Conservation (phyloP, 1,140 invertebrate genomes). For the Carposina sasakii region DNA sequence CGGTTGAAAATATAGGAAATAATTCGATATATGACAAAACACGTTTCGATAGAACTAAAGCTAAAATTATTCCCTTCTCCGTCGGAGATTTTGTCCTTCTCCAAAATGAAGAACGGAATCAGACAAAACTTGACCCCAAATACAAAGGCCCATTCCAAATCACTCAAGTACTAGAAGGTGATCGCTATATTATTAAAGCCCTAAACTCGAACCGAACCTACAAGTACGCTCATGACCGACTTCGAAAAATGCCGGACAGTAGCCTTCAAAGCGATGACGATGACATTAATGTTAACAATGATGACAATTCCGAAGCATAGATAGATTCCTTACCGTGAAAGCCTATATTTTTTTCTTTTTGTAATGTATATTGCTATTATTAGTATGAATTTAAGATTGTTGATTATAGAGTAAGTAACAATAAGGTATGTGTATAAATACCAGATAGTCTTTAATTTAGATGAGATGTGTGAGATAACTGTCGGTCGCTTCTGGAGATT, state of each 20-base stretch:
- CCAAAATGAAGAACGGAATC: slow-evolving; percentile 29
- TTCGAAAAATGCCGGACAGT: slow-evolving; percentile 18
- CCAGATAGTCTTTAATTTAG: too few species aligned
- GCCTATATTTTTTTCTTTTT: too few species aligned
- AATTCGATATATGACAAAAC: slow-evolving; percentile 19
- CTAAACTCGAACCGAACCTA: slow-evolving; percentile 7
- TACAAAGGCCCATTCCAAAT: slow-evolving; percentile 29
- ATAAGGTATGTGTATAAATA: too few species aligned
- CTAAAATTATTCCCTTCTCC: slow-evolving; percentile 24
- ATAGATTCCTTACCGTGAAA: too few species aligned
- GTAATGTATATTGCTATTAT: too few species aligned
- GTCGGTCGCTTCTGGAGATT: too few species aligned
- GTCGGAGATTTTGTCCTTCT: slow-evolving; percentile 30
- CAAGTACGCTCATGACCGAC: slow-evolving; percentile 24
- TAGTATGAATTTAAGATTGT: too few species aligned
- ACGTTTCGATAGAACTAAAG: slow-evolving; percentile 29
- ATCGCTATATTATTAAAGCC: slow-evolving; percentile 19
- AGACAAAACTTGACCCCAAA: slow-evolving; percentile 30
- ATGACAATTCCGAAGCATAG: too few species aligned
- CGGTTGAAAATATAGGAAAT: neutral
- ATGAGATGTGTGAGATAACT: too few species aligned
- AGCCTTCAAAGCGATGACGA: too few species aligned
- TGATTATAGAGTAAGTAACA: too few species aligned
- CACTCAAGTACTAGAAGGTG: slow-evolving; percentile 16
- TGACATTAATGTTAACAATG: too few species aligned